phyloP scores from a whole-genome alignment of 2,113 vertebrate genomes.

The Lucifuga dentata region DNA sequence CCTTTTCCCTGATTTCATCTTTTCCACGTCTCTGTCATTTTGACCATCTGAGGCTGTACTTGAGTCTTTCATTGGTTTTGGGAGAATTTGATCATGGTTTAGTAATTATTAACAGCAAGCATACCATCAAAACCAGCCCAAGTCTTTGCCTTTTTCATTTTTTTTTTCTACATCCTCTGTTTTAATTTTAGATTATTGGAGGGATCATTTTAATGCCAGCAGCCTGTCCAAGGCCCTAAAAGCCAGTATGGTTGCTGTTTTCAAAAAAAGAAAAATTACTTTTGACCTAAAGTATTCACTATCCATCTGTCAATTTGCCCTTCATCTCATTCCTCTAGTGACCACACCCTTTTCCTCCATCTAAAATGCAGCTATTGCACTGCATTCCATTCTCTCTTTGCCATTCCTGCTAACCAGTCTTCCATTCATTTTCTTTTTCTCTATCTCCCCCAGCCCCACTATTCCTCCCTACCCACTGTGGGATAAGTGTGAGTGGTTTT shows the following conservation, averaged over 20 bases:
- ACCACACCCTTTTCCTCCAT: constrained; percentile 54
- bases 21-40: constrained; percentile 44
- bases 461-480: constrained; percentile 56
- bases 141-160: constrained; percentile 55
- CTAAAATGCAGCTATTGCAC: constrained; percentile 34
- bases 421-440: constrained; percentile 26
- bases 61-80: constrained; percentile 69
- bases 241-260: constrained; percentile 53
- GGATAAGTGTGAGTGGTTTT: constrained; percentile 61
- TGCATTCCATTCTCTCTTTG: constrained; percentile 34
- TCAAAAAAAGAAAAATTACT: constrained; percentile 55
- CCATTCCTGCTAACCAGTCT: constrained; percentile 57
- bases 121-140: constrained; percentile 59
- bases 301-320: constrained; percentile 53
- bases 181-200: constrained; percentile 77
- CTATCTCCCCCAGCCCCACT: constrained; percentile 32
- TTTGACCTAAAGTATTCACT: constrained; percentile 63
- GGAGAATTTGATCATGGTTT: constrained; percentile 70
- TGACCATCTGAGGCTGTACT: constrained; percentile 63
- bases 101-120: constrained; percentile 73
- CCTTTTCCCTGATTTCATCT: constrained; percentile 30
- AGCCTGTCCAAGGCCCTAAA: constrained; percentile 51
- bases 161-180: constrained; percentile 66
- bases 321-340: constrained; percentile 49
- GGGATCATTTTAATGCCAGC: constrained; percentile 66